Conservation (phyloP, 2,113 vertebrate genomes). For the Dicentrarchus labrax region DNA sequence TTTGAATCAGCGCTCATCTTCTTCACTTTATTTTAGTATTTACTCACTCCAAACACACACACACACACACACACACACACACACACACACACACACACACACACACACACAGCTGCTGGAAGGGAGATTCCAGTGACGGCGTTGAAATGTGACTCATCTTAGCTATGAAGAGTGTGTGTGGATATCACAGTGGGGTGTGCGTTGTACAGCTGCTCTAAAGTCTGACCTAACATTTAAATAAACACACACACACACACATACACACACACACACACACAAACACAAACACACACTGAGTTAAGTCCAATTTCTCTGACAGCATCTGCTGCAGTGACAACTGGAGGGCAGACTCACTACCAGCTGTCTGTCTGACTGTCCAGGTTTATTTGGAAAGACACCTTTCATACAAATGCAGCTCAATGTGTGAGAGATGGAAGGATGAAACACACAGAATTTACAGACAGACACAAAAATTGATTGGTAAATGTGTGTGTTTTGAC, state of each 20-base stretch:
- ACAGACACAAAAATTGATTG: not conserved
- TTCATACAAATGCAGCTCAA: not conserved
- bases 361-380: conserved; percentile 36
- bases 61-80: conserved; percentile 19
- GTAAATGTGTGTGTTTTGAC: not conserved
- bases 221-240: conserved; percentile 46
- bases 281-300: conserved; percentile 9
- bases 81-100: not conserved
- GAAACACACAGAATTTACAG: not conserved
- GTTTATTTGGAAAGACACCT: conserved; percentile 10
- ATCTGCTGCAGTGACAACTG: conserved; percentile 59
- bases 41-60: not conserved
- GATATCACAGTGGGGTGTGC: conserved; percentile 53
- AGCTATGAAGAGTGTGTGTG: conserved; percentile 42
- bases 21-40: not conserved
- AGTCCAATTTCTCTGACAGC: conserved; percentile 37
- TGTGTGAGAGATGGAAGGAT: not conserved
- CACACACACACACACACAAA: conserved; percentile 26
- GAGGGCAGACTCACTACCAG: not conserved
- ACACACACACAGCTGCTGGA: conserved; percentile 46
- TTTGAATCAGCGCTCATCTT: not conserved
- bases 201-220: conserved; percentile 59
- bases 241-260: conserved; percentile 24
- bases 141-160: conserved; percentile 69
- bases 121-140: conserved; percentile 37